A percentile compares a stretch with the other conserved stretches of the same genome.
Conservation (phyloP, 2,888 invertebrate species). For the Myopa tessellatipennis region DNA sequence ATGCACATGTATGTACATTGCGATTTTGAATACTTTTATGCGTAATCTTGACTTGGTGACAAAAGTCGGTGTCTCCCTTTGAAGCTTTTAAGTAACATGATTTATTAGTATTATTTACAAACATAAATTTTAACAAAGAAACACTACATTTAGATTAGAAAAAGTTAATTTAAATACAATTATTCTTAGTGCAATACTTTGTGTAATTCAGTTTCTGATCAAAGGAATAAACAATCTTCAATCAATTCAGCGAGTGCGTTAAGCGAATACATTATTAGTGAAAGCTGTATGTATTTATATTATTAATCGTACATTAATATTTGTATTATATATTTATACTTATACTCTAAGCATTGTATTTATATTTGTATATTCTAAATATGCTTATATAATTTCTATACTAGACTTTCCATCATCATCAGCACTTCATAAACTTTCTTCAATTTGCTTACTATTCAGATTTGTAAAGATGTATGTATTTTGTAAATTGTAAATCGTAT, state of each 20-base stretch:
- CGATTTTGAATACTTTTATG: too few relatives aligned
- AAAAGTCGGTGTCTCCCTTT: too few relatives aligned
- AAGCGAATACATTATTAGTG: not conserved
- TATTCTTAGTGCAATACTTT: slow-evolving; percentile 14
- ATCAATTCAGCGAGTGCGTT: slow-evolving; percentile 11
- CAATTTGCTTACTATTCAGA: not conserved
- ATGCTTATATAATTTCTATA: not conserved
- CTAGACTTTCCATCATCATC: not conserved
- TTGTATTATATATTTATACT: not conserved
- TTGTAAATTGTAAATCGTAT: slow-evolving; percentile 24
- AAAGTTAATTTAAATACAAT: not conserved
- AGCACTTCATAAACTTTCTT: not conserved
- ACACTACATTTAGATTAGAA: not conserved
- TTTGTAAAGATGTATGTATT: slow-evolving; percentile 7
- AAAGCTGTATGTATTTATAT: not conserved
- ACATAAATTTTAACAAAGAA: slow-evolving; percentile 10
- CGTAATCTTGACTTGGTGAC: not conserved
- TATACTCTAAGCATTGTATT: not conserved
- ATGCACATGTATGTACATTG: too few relatives aligned
- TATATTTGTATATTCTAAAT: slow-evolving; percentile 10
- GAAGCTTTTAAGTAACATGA: too few relatives aligned
- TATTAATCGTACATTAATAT: not conserved
- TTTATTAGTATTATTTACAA: not conserved
- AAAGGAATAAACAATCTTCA: slow-evolving; percentile 6
- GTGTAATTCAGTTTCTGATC: not conserved